Base-by-base conservation (phyloP, 2,888 invertebrate species). In the Psylliodes chrysocephalus region DNA sequence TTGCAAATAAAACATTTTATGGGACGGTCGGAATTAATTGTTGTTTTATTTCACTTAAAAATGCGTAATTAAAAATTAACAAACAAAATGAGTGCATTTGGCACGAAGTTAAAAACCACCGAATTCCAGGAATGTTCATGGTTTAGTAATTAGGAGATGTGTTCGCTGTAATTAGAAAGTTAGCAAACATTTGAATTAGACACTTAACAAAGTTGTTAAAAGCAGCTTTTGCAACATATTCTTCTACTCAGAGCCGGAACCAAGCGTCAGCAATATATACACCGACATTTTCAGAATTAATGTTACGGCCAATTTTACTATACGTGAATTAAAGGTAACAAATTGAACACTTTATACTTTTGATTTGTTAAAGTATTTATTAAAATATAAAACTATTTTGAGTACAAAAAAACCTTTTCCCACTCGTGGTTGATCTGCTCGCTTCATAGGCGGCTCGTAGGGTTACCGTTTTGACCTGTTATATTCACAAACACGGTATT, bases 121-220 rank as follows among this genome's bases (percentile, higher is more conserved):
- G 8, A 25, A 47, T 12, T 12, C 25, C 47, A 12, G 18, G 10
- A 44, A 15, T 19, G 44, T 44, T 44, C 44, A 44, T 47, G 47
- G 44, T 47, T 47, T 19, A 6, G 47, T 47, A 47, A 47, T 47
- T 47, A 19, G 25, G n/a, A 47, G 17, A 28, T 8, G 47, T 28
- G 47, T 47, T 17, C 47, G n/a, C n/a, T 10, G 47, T 47, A 47
- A 47, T 47, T 47, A 47, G 47, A 47, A 47, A 47, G 47, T 47
- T 47, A 12, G 28, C 14, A 10, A 25, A 47, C 47, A 47, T 47
- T 47, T 14, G 10, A 22, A 25, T 47, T 19, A 28, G 47, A 47
- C n/a, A 12, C 22, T 47, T 47, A 22, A 47, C 25, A 47, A 47
- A 47, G 47, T 47, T 47, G 47, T 47, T 47, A 47, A 47, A 44